phyloP scores from a whole-genome alignment of 1,140 invertebrate species.

The Monomorium pharaonis region DNA sequence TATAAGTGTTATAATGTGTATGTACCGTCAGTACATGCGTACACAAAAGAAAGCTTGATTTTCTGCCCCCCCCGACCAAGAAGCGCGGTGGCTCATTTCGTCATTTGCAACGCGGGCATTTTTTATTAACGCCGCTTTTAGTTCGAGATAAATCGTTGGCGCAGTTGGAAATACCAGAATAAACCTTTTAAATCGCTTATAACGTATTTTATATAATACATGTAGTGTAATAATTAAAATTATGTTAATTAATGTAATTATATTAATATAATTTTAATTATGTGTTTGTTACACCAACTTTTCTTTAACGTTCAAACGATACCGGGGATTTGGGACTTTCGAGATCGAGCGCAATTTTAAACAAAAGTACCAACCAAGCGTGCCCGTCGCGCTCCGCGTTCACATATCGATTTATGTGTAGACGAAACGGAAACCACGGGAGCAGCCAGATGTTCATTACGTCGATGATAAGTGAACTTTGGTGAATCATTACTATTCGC shows the following conservation, averaged over 20 bases:
- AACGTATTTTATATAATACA: background rate
- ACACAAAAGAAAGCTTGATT: constrained; percentile 40
- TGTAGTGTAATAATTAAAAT: background rate
- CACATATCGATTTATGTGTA: constrained; percentile 4
- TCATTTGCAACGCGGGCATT: background rate
- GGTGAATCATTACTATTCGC: constrained; percentile 60
- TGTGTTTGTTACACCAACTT: too few relatives aligned
- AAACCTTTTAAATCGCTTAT: background rate
- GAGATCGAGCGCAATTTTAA: background rate
- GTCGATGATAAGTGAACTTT: constrained; percentile 42
- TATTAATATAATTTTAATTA: background rate
- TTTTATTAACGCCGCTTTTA: background rate
- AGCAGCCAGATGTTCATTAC: constrained; percentile 49
- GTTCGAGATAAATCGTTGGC: background rate
- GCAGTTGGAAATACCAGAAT: background rate
- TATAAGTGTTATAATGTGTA: constrained; percentile 5
- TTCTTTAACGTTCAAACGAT: too few relatives aligned
- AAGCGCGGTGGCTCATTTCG: background rate
- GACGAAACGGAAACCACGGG: background rate
- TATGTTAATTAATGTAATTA: background rate
- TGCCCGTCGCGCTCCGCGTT: background rate
- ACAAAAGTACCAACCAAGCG: background rate
- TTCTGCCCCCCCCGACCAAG: background rate
- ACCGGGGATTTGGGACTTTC: background rate
- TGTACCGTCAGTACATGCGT: background rate